A percentile compares a stretch with the other conserved stretches of the same genome.
Conservation (phyloP, 2,888 invertebrate species). For the Hyposoter didymator region DNA sequence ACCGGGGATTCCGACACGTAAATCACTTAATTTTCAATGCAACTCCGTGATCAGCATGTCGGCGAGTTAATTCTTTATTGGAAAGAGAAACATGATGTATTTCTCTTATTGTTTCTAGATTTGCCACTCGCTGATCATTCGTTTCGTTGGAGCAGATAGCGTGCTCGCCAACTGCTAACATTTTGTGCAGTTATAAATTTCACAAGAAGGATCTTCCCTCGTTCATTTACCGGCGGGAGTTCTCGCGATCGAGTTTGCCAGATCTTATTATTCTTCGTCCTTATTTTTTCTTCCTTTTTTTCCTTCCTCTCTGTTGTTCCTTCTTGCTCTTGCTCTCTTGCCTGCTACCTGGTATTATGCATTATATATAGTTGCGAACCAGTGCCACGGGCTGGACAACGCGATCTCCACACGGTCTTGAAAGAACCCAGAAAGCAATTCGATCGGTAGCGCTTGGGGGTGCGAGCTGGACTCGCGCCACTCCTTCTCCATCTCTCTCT, state of each 20-base stretch:
- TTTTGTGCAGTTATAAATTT: constrained; percentile 53
- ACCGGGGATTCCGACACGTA: neutral
- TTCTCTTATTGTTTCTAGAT: neutral
- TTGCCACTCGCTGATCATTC: neutral
- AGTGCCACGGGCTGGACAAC: constrained; percentile 50
- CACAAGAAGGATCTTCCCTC: constrained; percentile 28
- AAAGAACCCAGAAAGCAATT: constrained; percentile 60
- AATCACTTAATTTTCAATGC: neutral
- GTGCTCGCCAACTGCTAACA: constrained; percentile 8
- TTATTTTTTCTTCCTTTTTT: constrained; percentile 13
- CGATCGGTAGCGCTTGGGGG: constrained; percentile 68
- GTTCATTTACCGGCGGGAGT: constrained; percentile 48
- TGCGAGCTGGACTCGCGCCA: constrained; percentile 60
- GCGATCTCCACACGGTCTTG: constrained; percentile 20
- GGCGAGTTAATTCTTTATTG: neutral
- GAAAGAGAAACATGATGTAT: neutral
- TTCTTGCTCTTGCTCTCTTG: constrained; percentile 19
- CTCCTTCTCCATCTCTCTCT: neutral
- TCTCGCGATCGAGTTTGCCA: constrained; percentile 62
- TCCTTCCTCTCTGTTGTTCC: neutral
- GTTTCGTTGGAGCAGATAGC: neutral
- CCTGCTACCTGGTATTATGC: constrained; percentile 65
- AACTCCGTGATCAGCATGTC: neutral
- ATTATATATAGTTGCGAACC: constrained; percentile 52
- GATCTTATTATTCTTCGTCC: constrained; percentile 62